These are phyloP conservation scores for Cebidichthys violaceus DNA, from an alignment of 2,113 vertebrate genomes.

Conservation along the genomic window DNA sequence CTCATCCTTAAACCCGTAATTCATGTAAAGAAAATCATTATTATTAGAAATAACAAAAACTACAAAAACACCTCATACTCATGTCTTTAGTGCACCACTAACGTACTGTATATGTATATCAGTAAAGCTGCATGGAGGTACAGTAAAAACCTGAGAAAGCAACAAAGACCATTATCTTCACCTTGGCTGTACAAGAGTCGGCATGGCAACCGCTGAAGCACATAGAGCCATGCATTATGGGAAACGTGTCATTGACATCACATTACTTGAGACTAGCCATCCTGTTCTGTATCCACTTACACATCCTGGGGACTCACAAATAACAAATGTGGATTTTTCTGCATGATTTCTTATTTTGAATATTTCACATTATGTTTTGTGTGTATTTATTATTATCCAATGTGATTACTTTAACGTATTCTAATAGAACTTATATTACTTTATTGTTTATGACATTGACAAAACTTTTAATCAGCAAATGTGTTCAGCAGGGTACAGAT, in stretches of 20 bases:
- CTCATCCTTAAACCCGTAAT: not conserved
- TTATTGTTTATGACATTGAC: not conserved
- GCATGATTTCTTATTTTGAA: not conserved
- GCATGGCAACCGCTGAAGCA: slow-evolving; percentile 36
- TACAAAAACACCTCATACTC: not conserved
- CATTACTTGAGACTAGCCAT: not conserved
- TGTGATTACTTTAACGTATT: not conserved
- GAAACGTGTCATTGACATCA: not conserved
- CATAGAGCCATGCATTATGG: slow-evolving; percentile 7
- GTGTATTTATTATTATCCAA: not conserved
- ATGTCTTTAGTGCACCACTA: not conserved
- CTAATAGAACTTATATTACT: not conserved
- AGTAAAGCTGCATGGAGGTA: not conserved
- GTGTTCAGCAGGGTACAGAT: not conserved
- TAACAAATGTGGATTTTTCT: not conserved
- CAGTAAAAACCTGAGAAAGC: not conserved
- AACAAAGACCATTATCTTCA: slow-evolving; percentile 9
- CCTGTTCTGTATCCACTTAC: not conserved
- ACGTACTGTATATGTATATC: not conserved
- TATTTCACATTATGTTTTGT: not conserved
- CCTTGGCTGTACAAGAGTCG: slow-evolving; percentile 13
- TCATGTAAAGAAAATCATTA: not conserved
- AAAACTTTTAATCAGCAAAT: not conserved
- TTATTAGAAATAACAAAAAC: not conserved
- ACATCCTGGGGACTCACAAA: not conserved